Percentiles rank a stretch among this genome's conserved stretches.
These are phyloP conservation scores for Noturus placidus DNA, from an alignment of 2,113 vertebrate species.

Conservation along the genomic window DNA sequence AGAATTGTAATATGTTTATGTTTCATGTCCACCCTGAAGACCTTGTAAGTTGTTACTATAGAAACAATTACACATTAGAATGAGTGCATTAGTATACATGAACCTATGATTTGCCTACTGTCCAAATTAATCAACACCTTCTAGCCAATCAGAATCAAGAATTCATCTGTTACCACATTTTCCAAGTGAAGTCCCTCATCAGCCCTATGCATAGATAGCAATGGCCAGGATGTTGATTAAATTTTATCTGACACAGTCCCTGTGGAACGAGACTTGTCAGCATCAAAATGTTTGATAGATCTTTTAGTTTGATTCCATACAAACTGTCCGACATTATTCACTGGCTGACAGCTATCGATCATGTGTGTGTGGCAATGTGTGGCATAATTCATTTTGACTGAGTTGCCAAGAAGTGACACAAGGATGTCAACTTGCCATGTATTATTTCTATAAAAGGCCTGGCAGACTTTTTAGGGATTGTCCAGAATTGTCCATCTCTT, in stretches of 20 bases:
- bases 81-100: neutral
- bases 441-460: conserved; percentile 33
- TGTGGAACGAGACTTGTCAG: conserved; percentile 1
- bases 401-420: conserved; percentile 8
- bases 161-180: neutral
- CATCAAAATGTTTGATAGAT: conserved; percentile 33
- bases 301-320: conserved; percentile 25
- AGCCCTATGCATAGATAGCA: neutral
- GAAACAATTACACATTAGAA: neutral
- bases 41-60: neutral
- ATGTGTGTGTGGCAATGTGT: conserved; percentile 27
- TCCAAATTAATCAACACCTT: neutral
- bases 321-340: neutral
- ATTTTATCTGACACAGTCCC: neutral
- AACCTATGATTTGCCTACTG: neutral
- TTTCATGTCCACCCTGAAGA: neutral
- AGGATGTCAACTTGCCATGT: conserved; percentile 37
- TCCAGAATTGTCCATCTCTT: too few relatives aligned
- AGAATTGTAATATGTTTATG: neutral
- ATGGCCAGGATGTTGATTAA: neutral
- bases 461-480: conserved; percentile 1
- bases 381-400: conserved; percentile 44
- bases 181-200: neutral
- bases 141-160: neutral
- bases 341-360: conserved; percentile 50